phyloP scores from a whole-genome alignment of 2,797 vertebrate genomes.

The Brachyrhaphis roseni region DNA sequence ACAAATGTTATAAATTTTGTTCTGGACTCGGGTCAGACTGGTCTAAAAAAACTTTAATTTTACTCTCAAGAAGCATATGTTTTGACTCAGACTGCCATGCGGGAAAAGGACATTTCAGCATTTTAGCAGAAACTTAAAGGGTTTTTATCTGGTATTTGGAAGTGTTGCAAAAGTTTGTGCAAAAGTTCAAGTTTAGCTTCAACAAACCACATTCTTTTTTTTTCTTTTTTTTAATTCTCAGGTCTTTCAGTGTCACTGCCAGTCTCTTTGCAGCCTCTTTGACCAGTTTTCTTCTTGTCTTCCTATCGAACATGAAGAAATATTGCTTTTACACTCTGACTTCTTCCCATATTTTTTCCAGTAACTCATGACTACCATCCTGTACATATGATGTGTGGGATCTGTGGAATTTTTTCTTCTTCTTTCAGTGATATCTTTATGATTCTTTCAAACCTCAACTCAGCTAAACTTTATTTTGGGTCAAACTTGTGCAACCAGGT shows the following conservation, averaged over 20 bases:
- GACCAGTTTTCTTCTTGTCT: not conserved
- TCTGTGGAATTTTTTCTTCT: not conserved
- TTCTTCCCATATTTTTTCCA: not conserved
- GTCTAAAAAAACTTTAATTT: not conserved
- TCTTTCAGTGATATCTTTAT: not conserved
- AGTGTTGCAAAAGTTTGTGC: not conserved
- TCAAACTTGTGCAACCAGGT: not conserved
- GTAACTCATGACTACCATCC: not conserved
- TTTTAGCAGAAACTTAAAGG: not conserved
- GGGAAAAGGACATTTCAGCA: not conserved
- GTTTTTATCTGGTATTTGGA: not conserved
- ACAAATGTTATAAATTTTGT: not conserved
- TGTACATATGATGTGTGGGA: not conserved
- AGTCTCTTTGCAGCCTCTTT: not conserved
- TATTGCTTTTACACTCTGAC: not conserved
- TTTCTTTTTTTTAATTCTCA: not conserved
- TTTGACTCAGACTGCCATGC: not conserved
- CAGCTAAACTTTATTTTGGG: not conserved
- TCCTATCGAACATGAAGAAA: not conserved
- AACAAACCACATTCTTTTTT: not conserved
- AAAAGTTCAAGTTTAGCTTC: too few relatives aligned
- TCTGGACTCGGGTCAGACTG: not conserved
- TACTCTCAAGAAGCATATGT: not conserved
- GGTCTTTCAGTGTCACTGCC: not conserved
- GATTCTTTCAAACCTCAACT: not conserved